Base-by-base conservation (phyloP, 2,113 vertebrate genomes). In the Penelope pileata region DNA sequence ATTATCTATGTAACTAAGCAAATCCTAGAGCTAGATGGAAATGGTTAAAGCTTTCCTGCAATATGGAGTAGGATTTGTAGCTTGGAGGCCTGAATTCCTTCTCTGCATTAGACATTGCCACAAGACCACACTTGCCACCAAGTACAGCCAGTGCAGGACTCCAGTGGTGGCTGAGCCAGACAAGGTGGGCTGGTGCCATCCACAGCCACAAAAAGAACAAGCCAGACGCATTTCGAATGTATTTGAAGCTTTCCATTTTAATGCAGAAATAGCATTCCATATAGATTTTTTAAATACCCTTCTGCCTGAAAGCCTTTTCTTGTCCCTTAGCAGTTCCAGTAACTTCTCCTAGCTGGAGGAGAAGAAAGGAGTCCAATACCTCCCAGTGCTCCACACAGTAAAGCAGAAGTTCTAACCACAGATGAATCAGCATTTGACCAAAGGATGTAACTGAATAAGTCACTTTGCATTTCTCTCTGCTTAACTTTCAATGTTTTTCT, bases 241-340 rank as follows among this genome's bases (percentile, higher is more conserved):
- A 81, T 69, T 26, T 32, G 13, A 64, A 30, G 10, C 53, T 74
- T 58, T 63, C 9, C 0, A 1, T 62, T 64, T 80, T 82, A 67
- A 59, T 16, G 74, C 17, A 74, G 12, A 47, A 50, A 21, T 62
- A 32, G 12, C 19, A n/a, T 45, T 79, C 68, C n/a, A 32, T 30
- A 12, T 0, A 43, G 10, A 32, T 12, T 29, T 91, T 74, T 54
- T 40, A 14, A 74, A 38, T 18, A 47, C 12, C 34, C 3, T 42
- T 6, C 4, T 4, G 16, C 9, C 9, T 2, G 0, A 62, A 53
- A 21, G 2, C 8, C 9, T 77, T 59, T 22, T 60, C 30, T 77
- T 38, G 15, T 19, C 42, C 29, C 14, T 5, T 5, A n/a, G 1
- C 6, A 86, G 11, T 16, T 86, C 32, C 38, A 60, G 34, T 34